Evolutionary conservation across 2,888 invertebrate species (phyloP).

Genomic region (Chouioia cunea): DNA sequence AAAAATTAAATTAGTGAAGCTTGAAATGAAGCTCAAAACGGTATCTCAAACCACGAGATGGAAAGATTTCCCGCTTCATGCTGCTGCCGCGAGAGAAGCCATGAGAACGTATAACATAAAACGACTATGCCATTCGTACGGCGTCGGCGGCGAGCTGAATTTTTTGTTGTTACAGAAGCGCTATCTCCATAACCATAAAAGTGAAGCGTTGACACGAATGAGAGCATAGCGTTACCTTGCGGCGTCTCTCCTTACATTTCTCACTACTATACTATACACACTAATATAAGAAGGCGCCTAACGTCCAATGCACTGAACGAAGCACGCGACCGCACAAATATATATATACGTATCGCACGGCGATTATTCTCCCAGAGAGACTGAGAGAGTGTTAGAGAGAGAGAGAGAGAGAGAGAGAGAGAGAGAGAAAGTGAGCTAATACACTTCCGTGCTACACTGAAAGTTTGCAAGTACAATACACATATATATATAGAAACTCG

Average conservation of each 20-base stretch:
- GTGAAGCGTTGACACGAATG: conserved; percentile 21
- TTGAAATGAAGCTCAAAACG: too few species aligned
- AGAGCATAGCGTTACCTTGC: conserved; percentile 24
- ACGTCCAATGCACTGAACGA: too few species aligned
- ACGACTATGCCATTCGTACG: background rate
- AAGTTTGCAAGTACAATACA: too few species aligned
- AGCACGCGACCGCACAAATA: background rate
- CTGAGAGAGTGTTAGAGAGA: conserved; percentile 29
- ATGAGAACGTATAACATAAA: too few species aligned
- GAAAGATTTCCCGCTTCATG: background rate
- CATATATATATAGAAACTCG: conserved; percentile 17
- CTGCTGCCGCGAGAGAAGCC: too few species aligned
- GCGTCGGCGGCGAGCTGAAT: background rate
- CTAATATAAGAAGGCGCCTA: too few species aligned
- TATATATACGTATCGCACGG: conserved; percentile 18
- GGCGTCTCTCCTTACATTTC: conserved; percentile 24
- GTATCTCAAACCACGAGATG: background rate
- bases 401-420: too few species aligned
- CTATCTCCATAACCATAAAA: conserved; percentile 34
- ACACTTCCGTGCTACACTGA: too few species aligned
- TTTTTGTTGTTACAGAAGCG: background rate
- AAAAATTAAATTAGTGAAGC: too few species aligned
- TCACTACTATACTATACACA: conserved; percentile 1
- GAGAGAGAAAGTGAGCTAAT: too few species aligned
- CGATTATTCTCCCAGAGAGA: conserved; percentile 21